Evolutionary conservation across 2,888 invertebrate genomes (phyloP).

Genomic region (Agrilus cyanescens): DNA sequence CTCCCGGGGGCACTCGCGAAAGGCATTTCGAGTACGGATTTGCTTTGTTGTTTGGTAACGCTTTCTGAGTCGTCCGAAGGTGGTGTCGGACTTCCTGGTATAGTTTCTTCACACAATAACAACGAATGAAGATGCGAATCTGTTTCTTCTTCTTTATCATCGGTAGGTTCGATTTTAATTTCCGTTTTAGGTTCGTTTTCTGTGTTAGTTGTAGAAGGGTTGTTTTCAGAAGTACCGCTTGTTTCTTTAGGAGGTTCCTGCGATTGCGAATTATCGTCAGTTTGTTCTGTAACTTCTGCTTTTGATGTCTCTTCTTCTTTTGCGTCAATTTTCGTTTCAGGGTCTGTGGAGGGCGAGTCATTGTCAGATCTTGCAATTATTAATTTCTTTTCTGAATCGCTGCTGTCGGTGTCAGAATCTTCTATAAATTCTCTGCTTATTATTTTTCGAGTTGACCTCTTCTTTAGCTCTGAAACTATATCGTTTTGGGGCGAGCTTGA

Average conservation of each 20-base stretch:
- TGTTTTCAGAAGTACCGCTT: slow-evolving; percentile 3
- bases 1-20: slow-evolving; percentile 56
- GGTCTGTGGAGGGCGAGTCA: slow-evolving; percentile 23
- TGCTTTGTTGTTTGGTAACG: slow-evolving; percentile 33
- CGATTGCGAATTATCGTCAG: slow-evolving; percentile 4
- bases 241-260: background rate
- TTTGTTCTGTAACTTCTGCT: slow-evolving; percentile 5
- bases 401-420: slow-evolving; percentile 50
- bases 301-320: slow-evolving; percentile 16
- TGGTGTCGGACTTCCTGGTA: slow-evolving; percentile 80
- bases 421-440: slow-evolving; percentile 39
- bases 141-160: slow-evolving; percentile 34
- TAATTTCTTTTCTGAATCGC: slow-evolving; percentile 50
- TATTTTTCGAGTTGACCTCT: slow-evolving; percentile 27
- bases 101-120: slow-evolving; percentile 78
- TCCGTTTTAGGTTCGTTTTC: slow-evolving; percentile 6
- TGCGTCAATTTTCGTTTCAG: slow-evolving; percentile 18
- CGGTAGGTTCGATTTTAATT: slow-evolving; percentile 6
- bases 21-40: slow-evolving; percentile 51
- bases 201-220: slow-evolving; percentile 6
- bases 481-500: slow-evolving; percentile 3
- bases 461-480: slow-evolving; percentile 20
- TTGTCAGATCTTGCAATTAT: slow-evolving; percentile 42
- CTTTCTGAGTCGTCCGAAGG: slow-evolving; percentile 24
- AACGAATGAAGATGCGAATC: slow-evolving; percentile 59